phyloP scores from a whole-genome alignment of 2,797 vertebrate genomes.

The Kryptolebias ocellatus region DNA sequence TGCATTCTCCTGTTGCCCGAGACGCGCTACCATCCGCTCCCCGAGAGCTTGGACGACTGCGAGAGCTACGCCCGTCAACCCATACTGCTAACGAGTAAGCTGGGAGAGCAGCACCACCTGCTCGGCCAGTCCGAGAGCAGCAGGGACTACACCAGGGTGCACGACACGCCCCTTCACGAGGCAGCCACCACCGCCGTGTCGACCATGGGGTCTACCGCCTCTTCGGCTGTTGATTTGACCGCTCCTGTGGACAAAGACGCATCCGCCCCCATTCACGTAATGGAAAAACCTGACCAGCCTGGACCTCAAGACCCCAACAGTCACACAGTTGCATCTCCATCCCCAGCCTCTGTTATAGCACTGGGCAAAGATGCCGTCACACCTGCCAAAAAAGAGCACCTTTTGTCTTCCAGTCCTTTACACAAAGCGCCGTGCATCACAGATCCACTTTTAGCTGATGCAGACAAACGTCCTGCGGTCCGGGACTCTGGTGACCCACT shows the following conservation, averaged over 20 bases:
- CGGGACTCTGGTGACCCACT: constrained; percentile 22
- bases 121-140: constrained; percentile 88
- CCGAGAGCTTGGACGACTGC: constrained; percentile 89
- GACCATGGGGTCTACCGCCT: constrained; percentile 87
- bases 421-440: constrained; percentile 50
- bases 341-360: constrained; percentile 9
- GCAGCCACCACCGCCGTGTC: constrained; percentile 80
- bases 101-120: constrained; percentile 88
- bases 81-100: constrained; percentile 87
- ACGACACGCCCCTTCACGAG: constrained; percentile 81
- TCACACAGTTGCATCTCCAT: constrained; percentile 43
- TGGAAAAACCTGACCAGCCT: constrained; percentile 30
- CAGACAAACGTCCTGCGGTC: constrained; percentile 48
- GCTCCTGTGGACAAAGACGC: constrained; percentile 34
- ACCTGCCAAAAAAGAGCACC: constrained; percentile 53
- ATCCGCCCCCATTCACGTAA: constrained; percentile 24
- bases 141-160: constrained; percentile 90
- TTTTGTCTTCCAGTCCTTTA: constrained; percentile 66
- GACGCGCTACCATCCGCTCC: constrained; percentile 90
- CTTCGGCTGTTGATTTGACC: constrained; percentile 76
- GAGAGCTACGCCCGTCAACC: constrained; percentile 92
- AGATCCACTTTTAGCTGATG: constrained; percentile 60
- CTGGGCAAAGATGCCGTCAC: constrained; percentile 35
- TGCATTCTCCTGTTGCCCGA: constrained; percentile 96
- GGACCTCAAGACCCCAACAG: constrained; percentile 57